These are phyloP conservation scores for Trichoplusia ni DNA, from an alignment of 1,140 invertebrate species.

Conservation along the genomic window DNA sequence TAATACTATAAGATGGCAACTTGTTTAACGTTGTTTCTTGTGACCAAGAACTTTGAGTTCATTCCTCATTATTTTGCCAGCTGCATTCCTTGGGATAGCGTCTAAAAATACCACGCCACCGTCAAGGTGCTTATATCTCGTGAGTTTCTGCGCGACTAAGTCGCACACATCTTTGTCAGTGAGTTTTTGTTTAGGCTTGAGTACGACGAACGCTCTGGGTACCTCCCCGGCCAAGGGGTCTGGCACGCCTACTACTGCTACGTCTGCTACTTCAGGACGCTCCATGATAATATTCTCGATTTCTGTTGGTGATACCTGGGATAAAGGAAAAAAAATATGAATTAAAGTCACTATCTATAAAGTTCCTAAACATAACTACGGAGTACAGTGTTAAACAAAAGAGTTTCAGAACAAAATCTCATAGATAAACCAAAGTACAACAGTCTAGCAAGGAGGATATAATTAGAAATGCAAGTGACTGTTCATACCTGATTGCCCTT, in stretches of 20 bases:
- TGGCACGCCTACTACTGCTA: constrained; percentile 91
- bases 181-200: constrained; percentile 81
- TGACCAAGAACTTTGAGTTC: constrained; percentile 82
- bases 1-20: constrained; percentile 1
- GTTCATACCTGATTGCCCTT: constrained; percentile 89
- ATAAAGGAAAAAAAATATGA: constrained; percentile 50
- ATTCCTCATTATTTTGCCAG: constrained; percentile 89
- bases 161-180: constrained; percentile 83
- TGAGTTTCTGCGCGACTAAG: constrained; percentile 84
- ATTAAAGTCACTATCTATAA: not conserved
- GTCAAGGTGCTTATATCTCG: constrained; percentile 86
- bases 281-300: constrained; percentile 90
- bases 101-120: constrained; percentile 85
- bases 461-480: not conserved
- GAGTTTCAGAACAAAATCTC: no score
- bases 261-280: constrained; percentile 88
- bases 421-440: constrained; percentile 4
- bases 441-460: constrained; percentile 11
- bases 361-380: no score
- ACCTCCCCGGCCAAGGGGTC: constrained; percentile 88
- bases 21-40: constrained; percentile 39
- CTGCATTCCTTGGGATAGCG: constrained; percentile 87
- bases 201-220: constrained; percentile 89
- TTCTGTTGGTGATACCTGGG: constrained; percentile 94
- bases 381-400: no score